Evolutionary conservation across 1,140 invertebrate genomes (phyloP).

Genomic region (Protaetia brevitarsis): DNA sequence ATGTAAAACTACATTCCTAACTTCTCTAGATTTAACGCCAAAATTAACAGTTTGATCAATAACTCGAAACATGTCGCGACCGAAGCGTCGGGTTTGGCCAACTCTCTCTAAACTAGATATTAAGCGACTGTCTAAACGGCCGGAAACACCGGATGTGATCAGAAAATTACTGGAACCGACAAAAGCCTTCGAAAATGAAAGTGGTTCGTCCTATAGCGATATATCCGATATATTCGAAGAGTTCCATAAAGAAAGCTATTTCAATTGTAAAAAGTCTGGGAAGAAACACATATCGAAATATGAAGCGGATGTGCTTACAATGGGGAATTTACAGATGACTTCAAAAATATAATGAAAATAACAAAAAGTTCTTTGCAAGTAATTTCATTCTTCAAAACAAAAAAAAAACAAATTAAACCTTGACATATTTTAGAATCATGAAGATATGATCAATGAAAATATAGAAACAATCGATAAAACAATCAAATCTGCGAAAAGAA

Average conservation of each 20-base stretch:
- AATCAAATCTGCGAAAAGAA: neutral
- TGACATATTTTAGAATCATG: neutral
- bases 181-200: conserved; percentile 19
- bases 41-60: conserved; percentile 26
- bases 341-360: conserved; percentile 34
- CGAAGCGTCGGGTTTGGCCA: conserved; percentile 10
- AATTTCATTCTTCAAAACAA: too few relatives aligned
- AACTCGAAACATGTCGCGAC: conserved; percentile 5
- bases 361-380: conserved; percentile 27
- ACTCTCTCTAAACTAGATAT: neutral
- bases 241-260: conserved; percentile 33
- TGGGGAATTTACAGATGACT: conserved; percentile 37
- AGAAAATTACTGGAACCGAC: conserved; percentile 31
- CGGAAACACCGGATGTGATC: conserved; percentile 23
- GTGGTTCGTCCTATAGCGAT: conserved; percentile 31
- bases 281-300: conserved; percentile 32
- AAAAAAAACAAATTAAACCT: too few relatives aligned
- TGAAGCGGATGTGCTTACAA: conserved; percentile 34
- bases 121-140: neutral
- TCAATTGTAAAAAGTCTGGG: conserved; percentile 23
- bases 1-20: too few relatives aligned
- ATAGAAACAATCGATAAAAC: neutral
- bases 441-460: conserved; percentile 11
- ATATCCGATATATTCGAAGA: conserved; percentile 39
- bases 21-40: neutral